Percentiles rank a stretch among this genome's conserved stretches.
Conservation (phyloP, 2,797 vertebrate species). For the Sebastes minor region DNA sequence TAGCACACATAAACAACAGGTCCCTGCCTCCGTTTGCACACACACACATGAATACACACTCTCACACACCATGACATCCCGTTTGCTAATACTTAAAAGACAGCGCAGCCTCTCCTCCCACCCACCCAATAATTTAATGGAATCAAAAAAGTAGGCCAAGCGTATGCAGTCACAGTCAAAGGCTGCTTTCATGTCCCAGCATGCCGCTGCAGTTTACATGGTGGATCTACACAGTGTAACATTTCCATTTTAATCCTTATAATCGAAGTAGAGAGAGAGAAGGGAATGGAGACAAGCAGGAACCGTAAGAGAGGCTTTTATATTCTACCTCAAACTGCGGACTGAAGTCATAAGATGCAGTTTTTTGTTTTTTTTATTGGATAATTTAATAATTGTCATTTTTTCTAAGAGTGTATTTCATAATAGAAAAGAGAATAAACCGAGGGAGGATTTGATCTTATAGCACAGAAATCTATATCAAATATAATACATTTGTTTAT, state of each 20-base stretch:
- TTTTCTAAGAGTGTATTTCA: not conserved
- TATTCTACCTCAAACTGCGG: not conserved
- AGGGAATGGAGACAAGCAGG: not conserved
- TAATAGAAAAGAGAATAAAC: not conserved
- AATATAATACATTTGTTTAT: not conserved
- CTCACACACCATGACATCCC: conserved; percentile 13
- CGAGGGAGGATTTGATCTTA: not conserved
- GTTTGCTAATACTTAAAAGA: conserved; percentile 41
- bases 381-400: not conserved
- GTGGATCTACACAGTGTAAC: conserved; percentile 15
- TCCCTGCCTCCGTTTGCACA: not conserved
- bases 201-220: conserved; percentile 42
- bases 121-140: conserved; percentile 63
- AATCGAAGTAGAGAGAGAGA: not conserved
- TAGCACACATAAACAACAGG: not conserved
- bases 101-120: conserved; percentile 31
- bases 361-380: not conserved
- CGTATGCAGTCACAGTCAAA: conserved; percentile 45
- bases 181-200: conserved; percentile 59
- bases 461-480: not conserved
- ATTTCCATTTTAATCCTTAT: conserved; percentile 24
- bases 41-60: not conserved
- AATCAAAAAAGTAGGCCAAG: conserved; percentile 67
- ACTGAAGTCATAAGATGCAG: not conserved
- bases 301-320: conserved; percentile 1